Evolutionary conservation across 2,113 vertebrate genomes (phyloP).

Genomic region (Mormoops blainvillei): DNA sequence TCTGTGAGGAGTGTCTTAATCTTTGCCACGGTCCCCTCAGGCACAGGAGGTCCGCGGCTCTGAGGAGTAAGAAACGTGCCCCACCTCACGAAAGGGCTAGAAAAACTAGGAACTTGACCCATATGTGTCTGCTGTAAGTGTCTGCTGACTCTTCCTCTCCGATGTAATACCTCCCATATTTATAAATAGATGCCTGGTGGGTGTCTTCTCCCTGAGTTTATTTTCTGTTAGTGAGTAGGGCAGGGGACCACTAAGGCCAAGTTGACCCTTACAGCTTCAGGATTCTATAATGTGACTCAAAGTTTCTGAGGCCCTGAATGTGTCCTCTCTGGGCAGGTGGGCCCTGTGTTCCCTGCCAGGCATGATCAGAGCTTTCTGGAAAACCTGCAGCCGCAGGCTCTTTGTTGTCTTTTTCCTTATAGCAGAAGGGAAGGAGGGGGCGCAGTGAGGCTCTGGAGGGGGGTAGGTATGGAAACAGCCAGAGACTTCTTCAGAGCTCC

Average conservation of each 20-base stretch:
- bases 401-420: background rate
- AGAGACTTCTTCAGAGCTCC: background rate
- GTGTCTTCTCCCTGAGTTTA: background rate
- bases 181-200: background rate
- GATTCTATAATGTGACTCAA: background rate
- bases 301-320: background rate
- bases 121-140: background rate
- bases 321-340: background rate
- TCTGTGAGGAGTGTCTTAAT: background rate
- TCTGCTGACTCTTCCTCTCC: background rate
- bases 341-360: background rate
- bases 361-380: background rate
- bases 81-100: background rate
- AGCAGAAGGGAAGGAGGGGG: background rate
- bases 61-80: background rate
- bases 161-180: background rate
- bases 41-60: background rate
- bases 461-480: background rate
- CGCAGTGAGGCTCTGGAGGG: background rate
- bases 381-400: background rate
- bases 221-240: background rate
- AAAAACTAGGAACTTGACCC: background rate
- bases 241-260: background rate
- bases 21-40: background rate
- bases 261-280: background rate